A percentile compares a stretch with the other conserved stretches of the same genome.
These are phyloP conservation scores for Mus caroli DNA, from an alignment of 2,797 vertebrate species.

Conservation along the genomic window DNA sequence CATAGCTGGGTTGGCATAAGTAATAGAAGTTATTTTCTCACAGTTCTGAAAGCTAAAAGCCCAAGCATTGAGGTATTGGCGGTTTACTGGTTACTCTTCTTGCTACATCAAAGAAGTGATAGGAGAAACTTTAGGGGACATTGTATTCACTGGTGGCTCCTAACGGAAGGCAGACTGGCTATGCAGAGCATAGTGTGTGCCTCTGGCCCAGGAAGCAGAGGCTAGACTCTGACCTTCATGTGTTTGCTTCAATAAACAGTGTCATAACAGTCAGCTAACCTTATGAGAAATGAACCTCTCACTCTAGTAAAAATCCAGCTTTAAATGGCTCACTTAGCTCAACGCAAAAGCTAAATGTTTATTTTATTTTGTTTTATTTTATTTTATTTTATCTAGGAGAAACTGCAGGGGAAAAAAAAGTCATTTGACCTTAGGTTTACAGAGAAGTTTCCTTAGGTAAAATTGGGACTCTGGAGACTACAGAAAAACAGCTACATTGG, in stretches of 20 bases:
- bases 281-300: neutral
- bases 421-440: neutral
- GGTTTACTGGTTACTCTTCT: neutral
- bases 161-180: no score
- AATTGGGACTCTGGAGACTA: neutral
- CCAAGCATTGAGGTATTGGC: neutral
- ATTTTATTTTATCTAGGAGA: neutral
- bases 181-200: no score
- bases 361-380: neutral
- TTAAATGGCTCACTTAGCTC: neutral
- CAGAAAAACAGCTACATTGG: neutral
- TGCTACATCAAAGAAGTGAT: neutral
- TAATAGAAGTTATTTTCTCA: neutral
- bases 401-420: neutral
- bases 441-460: neutral
- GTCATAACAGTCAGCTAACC: neutral
- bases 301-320: neutral
- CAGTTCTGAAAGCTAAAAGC: neutral
- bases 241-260: neutral
- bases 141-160: neutral
- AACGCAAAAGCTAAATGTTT: slow-evolving; percentile 8
- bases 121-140: neutral
- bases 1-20: neutral
- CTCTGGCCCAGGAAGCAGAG: neutral
- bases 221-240: neutral